A percentile compares a stretch with the other conserved stretches of the same genome.
These are phyloP conservation scores for Syngnathus typhle DNA, from an alignment of 2,113 vertebrate species.

Conservation along the genomic window DNA sequence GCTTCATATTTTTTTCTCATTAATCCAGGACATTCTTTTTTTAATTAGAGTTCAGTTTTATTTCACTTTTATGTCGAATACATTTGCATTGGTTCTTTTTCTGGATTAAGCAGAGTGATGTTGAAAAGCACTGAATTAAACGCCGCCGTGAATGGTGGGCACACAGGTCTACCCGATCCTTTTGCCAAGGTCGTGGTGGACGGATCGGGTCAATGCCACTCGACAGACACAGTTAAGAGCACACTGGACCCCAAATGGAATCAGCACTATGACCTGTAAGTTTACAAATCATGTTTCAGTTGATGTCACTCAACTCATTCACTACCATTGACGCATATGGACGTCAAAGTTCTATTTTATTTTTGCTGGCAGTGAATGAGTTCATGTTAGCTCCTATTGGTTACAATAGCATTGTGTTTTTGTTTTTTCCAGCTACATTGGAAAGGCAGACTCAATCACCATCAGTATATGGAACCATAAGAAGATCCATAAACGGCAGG, in stretches of 20 bases:
- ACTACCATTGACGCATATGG: no score
- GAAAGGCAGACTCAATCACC: conserved; percentile 95
- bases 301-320: no score
- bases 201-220: conserved; percentile 98
- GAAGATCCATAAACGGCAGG: conserved; percentile 98
- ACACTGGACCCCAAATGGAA: conserved; percentile 98
- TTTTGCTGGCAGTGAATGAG: no score
- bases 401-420: not conserved
- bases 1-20: no score
- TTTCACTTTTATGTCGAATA: no score
- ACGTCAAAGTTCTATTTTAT: no score
- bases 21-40: no score
- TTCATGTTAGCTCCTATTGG: not conserved
- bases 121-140: not conserved
- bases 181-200: conserved; percentile 97
- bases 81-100: no score
- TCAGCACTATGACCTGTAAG: conserved; percentile 98
- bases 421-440: conserved; percentile 78
- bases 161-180: conserved; percentile 87
- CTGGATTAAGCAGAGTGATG: no score
- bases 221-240: conserved; percentile 97
- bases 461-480: conserved; percentile 99
- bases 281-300: no score
- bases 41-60: no score
- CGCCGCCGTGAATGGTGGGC: conserved; percentile 16